Conservation (phyloP, 2,113 vertebrate genomes). For the Glaucomys volans region DNA sequence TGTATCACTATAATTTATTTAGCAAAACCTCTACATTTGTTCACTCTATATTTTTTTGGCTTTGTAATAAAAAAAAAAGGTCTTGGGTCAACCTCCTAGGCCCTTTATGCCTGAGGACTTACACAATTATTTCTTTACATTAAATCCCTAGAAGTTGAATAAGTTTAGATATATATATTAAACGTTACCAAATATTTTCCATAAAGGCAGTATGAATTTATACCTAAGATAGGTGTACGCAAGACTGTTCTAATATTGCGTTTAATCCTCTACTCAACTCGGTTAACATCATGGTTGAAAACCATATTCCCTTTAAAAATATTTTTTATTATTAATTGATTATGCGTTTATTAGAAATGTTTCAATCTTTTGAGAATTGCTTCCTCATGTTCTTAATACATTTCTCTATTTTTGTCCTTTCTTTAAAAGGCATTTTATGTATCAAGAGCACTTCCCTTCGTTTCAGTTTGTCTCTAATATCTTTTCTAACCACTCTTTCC, state of each 20-base stretch:
- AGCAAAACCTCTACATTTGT: neutral
- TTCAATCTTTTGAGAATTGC: neutral
- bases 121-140: neutral
- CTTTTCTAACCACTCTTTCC: neutral
- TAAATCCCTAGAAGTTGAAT: neutral
- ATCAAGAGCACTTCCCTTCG: neutral
- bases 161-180: neutral
- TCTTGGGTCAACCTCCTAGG: neutral
- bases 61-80: neutral
- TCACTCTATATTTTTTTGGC: neutral
- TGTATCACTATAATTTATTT: neutral
- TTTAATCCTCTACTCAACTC: neutral
- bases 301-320: neutral
- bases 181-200: neutral
- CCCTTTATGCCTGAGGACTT: neutral
- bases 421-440: neutral
- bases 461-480: neutral
- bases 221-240: neutral
- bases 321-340: neutral
- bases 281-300: neutral
- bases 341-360: neutral
- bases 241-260: neutral
- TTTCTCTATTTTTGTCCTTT: neutral
- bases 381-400: neutral
- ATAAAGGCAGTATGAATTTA: slow-evolving; percentile 17